Base-by-base conservation (phyloP, 2,113 vertebrate species). In the Thinocorus orbignyianus region DNA sequence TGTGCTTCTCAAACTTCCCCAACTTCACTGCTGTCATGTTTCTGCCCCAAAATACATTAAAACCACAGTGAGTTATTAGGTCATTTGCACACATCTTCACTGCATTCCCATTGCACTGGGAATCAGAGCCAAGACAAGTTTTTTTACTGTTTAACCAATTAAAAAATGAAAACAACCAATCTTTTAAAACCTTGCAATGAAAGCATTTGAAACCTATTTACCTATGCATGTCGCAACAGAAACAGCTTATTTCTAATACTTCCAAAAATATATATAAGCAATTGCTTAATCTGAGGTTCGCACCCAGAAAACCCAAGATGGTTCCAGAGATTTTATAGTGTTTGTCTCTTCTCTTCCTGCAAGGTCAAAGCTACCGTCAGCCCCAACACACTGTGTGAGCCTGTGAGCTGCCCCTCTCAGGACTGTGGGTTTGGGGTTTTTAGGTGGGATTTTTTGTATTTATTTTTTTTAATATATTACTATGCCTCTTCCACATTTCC, bases 1-100 rank as follows among this genome's bases (percentile, higher is more conserved):
- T 97, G 97, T 98, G 97, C 97, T 97, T 97, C 86, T 97, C 78
- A 95, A 84, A 92, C 91, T 92, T 96, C 92, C 97, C 97, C 97
- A 97, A 94, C 96, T 93, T 96, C 71, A 81, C 91, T 88, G 73
- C 76, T 93, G 81, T 93, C 93, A 70, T 28, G 55, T 66, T 66
- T 78, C 82, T 91, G 70, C 31, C 60, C 48, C 60, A 26, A 72
- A 90, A 70, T n/a, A 52, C 39, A n/a, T 37, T 33, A 49, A 39
- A 95, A 92, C 81, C 73, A 71, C 30, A 54, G 65, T 2, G 3
- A 44, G 9, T 81, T 18, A 22, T 31, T 0, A 1, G 60, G 65
- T 79, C 88, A 28, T 86, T 88, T 58, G 77, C 66, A 49, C 49
- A 44, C 17, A 7, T 33, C 30, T 41, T 39, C 71, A 82, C n/a